Evolutionary conservation across 1,140 invertebrate genomes (phyloP).

Genomic region (Lutraria rhynchaena): DNA sequence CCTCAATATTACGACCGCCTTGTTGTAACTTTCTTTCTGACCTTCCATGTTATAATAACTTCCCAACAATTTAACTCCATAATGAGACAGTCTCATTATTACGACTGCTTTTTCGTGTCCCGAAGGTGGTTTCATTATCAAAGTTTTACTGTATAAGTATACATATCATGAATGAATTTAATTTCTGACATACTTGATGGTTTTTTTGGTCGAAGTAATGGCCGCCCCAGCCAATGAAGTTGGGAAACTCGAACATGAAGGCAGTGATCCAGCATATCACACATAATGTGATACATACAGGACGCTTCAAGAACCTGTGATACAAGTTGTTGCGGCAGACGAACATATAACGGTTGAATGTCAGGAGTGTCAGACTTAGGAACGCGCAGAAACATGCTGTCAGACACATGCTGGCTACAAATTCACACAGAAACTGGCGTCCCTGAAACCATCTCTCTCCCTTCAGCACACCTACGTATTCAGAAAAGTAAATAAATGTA

Average conservation of each 20-base stretch:
- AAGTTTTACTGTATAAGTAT: too few species aligned
- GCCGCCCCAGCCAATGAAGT: conserved; percentile 78
- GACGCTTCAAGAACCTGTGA: conserved; percentile 58
- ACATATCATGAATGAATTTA: neutral
- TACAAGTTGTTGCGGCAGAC: conserved; percentile 74
- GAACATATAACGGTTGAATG: conserved; percentile 77
- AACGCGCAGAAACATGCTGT: conserved; percentile 80
- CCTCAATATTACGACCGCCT: too few species aligned
- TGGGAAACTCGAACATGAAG: conserved; percentile 76
- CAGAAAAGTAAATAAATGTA: conserved; percentile 9
- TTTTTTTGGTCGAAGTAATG: conserved; percentile 77
- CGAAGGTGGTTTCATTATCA: too few species aligned
- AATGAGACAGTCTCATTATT: too few species aligned
- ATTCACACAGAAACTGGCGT: conserved; percentile 70
- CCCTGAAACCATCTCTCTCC: conserved; percentile 76
- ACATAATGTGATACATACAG: conserved; percentile 64
- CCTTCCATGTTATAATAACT: too few species aligned
- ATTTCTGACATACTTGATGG: conserved; percentile 61
- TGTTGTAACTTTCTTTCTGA: too few species aligned
- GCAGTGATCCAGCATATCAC: conserved; percentile 70
- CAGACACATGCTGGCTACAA: conserved; percentile 75
- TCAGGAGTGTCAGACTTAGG: conserved; percentile 74
- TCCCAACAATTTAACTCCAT: too few species aligned
- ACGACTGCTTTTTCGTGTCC: too few species aligned
- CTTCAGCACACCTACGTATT: conserved; percentile 74